phyloP scores from a whole-genome alignment of 2,888 invertebrate genomes.

The Electrophaes corylata region DNA sequence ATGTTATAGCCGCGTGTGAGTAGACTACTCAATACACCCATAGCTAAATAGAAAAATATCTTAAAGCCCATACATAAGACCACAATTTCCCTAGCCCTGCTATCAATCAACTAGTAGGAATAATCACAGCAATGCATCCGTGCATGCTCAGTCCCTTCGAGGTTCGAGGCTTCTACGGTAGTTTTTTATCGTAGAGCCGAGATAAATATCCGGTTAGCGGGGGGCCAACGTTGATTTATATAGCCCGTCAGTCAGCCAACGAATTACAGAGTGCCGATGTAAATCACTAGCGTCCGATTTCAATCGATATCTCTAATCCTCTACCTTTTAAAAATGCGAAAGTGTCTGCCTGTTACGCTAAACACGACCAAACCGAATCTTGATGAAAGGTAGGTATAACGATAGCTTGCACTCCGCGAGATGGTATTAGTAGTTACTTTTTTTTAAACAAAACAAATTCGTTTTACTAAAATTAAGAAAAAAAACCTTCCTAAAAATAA shows the following conservation, averaged over 20 bases:
- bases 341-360: too few relatives aligned
- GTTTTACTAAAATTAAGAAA: too few relatives aligned
- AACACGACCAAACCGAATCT: too few relatives aligned
- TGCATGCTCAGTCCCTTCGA: constrained; percentile 48
- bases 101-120: constrained; percentile 34
- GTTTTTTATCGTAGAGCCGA: constrained; percentile 70
- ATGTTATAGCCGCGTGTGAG: too few relatives aligned
- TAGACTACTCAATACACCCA: too few relatives aligned
- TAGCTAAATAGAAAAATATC: too few relatives aligned
- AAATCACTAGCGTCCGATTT: constrained; percentile 71
- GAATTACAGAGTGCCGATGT: constrained; percentile 79
- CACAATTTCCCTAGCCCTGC: constrained; percentile 19
- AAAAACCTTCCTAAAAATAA: too few relatives aligned
- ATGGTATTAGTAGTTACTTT: too few relatives aligned
- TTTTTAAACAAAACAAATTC: too few relatives aligned
- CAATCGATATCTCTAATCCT: constrained; percentile 70
- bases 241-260: constrained; percentile 77
- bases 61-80: constrained; percentile 7
- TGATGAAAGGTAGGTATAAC: too few relatives aligned
- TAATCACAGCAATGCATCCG: constrained; percentile 52
- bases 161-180: constrained; percentile 47
- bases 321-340: constrained; percentile 14
- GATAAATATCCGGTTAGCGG: constrained; percentile 82
- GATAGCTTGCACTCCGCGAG: too few relatives aligned
- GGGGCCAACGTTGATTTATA: constrained; percentile 82